Evolutionary conservation across 2,888 invertebrate species (phyloP).

Genomic region (Formica aserva): DNA sequence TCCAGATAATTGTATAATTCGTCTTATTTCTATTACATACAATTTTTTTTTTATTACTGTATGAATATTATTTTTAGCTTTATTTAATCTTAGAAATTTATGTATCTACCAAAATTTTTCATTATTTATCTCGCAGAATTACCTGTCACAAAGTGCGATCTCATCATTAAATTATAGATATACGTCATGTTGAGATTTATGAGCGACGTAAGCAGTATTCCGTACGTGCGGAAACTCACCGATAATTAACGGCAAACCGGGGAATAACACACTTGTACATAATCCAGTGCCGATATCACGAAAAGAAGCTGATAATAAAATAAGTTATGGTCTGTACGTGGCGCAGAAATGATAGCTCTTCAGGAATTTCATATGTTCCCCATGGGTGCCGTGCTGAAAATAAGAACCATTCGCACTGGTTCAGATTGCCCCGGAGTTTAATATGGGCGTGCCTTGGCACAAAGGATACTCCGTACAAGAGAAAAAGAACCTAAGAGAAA

Average conservation of each 20-base stretch:
- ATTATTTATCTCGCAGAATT: slow-evolving; percentile 2
- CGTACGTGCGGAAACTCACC: slow-evolving; percentile 24
- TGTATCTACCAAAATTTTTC: slow-evolving; percentile 11
- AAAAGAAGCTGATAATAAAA: slow-evolving; percentile 56
- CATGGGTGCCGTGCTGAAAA: slow-evolving; percentile 46
- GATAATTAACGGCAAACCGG: slow-evolving; percentile 40
- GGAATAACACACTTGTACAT: slow-evolving; percentile 40
- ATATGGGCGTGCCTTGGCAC: slow-evolving; percentile 63
- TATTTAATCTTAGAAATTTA: slow-evolving; percentile 4
- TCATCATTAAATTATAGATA: slow-evolving; percentile 37
- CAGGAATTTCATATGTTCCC: slow-evolving; percentile 56
- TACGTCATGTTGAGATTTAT: slow-evolving; percentile 37
- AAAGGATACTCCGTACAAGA: slow-evolving; percentile 59
- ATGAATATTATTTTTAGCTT: slow-evolving; percentile 24
- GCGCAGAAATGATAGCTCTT: slow-evolving; percentile 49
- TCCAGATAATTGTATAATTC: neutral
- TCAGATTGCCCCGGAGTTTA: slow-evolving; percentile 61
- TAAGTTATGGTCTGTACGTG: slow-evolving; percentile 55
- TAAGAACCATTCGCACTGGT: slow-evolving; percentile 40
- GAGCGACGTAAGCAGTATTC: slow-evolving; percentile 29
- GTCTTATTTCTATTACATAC: neutral
- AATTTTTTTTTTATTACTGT: slow-evolving; percentile 10
- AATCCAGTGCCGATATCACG: slow-evolving; percentile 51
- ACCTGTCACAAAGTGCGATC: slow-evolving; percentile 30
- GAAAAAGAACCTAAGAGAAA: slow-evolving; percentile 14